Evolutionary conservation across 2,888 invertebrate species (phyloP).

Genomic region (Sericinus montela): DNA sequence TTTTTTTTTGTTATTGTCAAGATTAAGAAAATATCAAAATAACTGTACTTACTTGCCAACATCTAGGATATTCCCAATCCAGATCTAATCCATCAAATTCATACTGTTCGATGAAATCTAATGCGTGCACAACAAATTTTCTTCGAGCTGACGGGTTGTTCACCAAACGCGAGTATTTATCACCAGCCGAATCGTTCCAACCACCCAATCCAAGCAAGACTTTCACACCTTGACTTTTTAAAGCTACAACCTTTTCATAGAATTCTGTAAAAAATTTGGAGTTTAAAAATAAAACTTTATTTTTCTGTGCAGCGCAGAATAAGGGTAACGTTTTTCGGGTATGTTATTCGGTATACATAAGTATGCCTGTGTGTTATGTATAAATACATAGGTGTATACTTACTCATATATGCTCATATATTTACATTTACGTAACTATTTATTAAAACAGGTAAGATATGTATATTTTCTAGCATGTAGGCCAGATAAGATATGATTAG

Average conservation of each 20-base stretch:
- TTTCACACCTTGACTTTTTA: constrained; percentile 86
- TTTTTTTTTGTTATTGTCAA: too few relatives aligned
- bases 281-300: background rate
- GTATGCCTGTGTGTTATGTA: too few relatives aligned
- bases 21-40: too few relatives aligned
- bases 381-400: too few relatives aligned
- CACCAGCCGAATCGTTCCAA: constrained; percentile 96
- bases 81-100: constrained; percentile 95
- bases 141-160: constrained; percentile 84
- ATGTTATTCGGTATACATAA: too few relatives aligned
- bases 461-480: too few relatives aligned
- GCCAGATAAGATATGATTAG: too few relatives aligned
- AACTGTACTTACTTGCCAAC: constrained; percentile 88
- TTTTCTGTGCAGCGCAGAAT: too few relatives aligned
- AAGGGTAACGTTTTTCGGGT: too few relatives aligned
- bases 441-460: too few relatives aligned
- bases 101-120: constrained; percentile 88
- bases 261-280: constrained; percentile 80
- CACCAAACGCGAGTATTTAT: constrained; percentile 91
- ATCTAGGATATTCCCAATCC: constrained; percentile 97
- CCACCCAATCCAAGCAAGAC: constrained; percentile 94
- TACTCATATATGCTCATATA: too few relatives aligned
- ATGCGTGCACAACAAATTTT: constrained; percentile 85
- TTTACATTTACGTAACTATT: too few relatives aligned
- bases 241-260: constrained; percentile 89